Percentiles rank a stretch among this genome's conserved stretches.
Evolutionary conservation across 30 jellyfish, hydroid and myxozoan genomes (phyloP).

Genomic region (Calvadosia cruxmelitensis): DNA sequence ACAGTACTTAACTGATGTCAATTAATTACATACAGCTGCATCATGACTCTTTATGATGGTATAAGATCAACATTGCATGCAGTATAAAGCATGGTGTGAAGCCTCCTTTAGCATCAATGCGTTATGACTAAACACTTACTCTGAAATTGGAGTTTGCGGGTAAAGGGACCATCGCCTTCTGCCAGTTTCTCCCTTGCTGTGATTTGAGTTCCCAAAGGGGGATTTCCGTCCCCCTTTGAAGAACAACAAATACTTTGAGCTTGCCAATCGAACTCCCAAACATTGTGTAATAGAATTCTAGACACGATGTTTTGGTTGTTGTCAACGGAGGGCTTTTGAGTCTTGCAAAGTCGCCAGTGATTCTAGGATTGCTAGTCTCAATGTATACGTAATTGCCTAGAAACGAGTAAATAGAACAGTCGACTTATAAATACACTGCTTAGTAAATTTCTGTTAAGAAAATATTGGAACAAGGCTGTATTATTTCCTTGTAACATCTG

Average conservation of each 20-base stretch:
- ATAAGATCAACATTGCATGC: too few relatives aligned
- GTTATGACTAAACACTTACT: too few relatives aligned
- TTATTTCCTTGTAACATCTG: too few relatives aligned
- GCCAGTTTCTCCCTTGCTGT: not conserved
- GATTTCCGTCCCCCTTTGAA: not conserved
- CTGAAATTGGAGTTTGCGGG: not conserved
- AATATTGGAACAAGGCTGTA: too few relatives aligned
- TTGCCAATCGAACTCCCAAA: constrained; percentile 43
- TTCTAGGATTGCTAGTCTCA: constrained; percentile 56
- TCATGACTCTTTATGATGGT: too few relatives aligned
- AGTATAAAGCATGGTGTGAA: too few relatives aligned
- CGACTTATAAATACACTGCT: too few relatives aligned
- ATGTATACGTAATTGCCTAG: constrained; percentile 32
- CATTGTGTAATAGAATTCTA: constrained; percentile 53
- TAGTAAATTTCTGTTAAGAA: too few relatives aligned
- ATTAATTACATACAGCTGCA: too few relatives aligned
- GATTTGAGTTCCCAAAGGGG: not conserved
- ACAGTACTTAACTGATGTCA: too few relatives aligned
- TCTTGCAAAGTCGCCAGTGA: constrained; percentile 44
- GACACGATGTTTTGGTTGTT: constrained; percentile 17
- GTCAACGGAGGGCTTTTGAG: constrained; percentile 21
- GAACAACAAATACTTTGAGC: constrained; percentile 12
- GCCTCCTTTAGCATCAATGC: too few relatives aligned
- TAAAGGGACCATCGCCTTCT: not conserved
- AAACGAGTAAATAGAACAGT: too few relatives aligned